A percentile compares a stretch with the other conserved stretches of the same genome.
Evolutionary conservation across 2,888 invertebrate genomes (phyloP).

Genomic region (Leptopilina myrica): DNA sequence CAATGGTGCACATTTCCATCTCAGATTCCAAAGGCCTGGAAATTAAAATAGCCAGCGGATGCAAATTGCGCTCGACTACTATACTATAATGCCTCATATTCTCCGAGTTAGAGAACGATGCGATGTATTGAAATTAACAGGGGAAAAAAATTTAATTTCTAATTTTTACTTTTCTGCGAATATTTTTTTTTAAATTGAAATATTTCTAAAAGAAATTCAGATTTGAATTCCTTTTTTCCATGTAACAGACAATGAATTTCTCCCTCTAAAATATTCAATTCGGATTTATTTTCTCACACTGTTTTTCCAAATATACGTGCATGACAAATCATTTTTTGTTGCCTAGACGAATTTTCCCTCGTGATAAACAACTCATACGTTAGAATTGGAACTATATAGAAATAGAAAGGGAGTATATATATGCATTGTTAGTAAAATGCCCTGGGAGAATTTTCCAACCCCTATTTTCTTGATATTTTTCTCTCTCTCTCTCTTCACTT

Average conservation of each 20-base stretch:
- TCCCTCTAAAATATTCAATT: slow-evolving; percentile 11
- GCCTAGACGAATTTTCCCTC: slow-evolving; percentile 37
- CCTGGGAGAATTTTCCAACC: slow-evolving; percentile 53
- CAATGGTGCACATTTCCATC: slow-evolving; percentile 37
- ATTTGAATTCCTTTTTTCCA: neutral
- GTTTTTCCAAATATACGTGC: neutral
- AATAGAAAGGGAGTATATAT: slow-evolving; percentile 47
- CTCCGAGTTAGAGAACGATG: slow-evolving; percentile 9
- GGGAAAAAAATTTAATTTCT: neutral
- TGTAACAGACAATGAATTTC: neutral
- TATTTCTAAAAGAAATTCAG: neutral
- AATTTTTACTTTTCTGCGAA: no score
- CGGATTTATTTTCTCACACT: neutral
- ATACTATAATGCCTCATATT: slow-evolving; percentile 25
- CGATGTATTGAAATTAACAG: neutral
- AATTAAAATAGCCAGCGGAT: slow-evolving; percentile 41
- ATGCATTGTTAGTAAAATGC: slow-evolving; percentile 45
- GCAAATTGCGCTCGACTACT: slow-evolving; percentile 35
- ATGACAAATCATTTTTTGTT: slow-evolving; percentile 38
- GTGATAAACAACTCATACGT: slow-evolving; percentile 35
- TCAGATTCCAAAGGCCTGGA: slow-evolving; percentile 36
- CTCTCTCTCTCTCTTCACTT: no score
- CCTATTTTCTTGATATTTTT: slow-evolving; percentile 31
- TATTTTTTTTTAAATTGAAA: no score
- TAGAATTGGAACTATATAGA: slow-evolving; percentile 43